phyloP scores from a whole-genome alignment of 2,888 invertebrate genomes.

The Trilocha varians region DNA sequence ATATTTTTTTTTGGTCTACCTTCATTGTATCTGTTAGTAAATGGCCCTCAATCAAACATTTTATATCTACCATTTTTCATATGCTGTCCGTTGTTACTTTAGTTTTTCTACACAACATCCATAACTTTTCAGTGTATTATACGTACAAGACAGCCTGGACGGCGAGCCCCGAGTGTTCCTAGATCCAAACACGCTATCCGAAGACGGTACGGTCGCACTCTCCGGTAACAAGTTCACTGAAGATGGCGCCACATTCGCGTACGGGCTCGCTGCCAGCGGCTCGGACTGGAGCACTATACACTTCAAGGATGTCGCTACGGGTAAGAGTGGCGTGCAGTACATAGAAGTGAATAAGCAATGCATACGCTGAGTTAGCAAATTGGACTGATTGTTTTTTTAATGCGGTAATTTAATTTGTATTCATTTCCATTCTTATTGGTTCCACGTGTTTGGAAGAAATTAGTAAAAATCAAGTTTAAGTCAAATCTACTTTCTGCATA shows the following conservation, averaged over 20 bases:
- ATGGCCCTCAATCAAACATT: too few relatives aligned
- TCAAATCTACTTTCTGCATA: constrained; percentile 2
- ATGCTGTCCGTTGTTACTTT: too few relatives aligned
- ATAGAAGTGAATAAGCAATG: too few relatives aligned
- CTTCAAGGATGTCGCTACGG: constrained; percentile 82
- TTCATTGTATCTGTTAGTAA: too few relatives aligned
- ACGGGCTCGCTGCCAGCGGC: constrained; percentile 92
- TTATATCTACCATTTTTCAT: too few relatives aligned
- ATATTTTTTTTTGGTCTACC: too few relatives aligned
- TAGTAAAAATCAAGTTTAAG: too few relatives aligned
- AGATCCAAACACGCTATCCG: constrained; percentile 94
- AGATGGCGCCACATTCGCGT: constrained; percentile 91
- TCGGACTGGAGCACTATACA: constrained; percentile 97
- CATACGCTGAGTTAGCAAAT: too few relatives aligned
- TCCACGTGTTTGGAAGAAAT: too few relatives aligned
- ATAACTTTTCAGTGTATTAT: constrained; percentile 81
- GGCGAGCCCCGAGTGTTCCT: constrained; percentile 88
- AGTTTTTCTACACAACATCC: not conserved
- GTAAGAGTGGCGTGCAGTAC: constrained; percentile 36
- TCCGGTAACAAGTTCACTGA: constrained; percentile 86
- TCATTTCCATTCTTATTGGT: too few relatives aligned
- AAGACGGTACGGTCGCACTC: constrained; percentile 91
- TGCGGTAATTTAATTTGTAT: too few relatives aligned
- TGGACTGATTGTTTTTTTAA: too few relatives aligned
- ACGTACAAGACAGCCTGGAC: constrained; percentile 85